Conservation (phyloP, 2,797 vertebrate genomes). For the Nasua narica region DNA sequence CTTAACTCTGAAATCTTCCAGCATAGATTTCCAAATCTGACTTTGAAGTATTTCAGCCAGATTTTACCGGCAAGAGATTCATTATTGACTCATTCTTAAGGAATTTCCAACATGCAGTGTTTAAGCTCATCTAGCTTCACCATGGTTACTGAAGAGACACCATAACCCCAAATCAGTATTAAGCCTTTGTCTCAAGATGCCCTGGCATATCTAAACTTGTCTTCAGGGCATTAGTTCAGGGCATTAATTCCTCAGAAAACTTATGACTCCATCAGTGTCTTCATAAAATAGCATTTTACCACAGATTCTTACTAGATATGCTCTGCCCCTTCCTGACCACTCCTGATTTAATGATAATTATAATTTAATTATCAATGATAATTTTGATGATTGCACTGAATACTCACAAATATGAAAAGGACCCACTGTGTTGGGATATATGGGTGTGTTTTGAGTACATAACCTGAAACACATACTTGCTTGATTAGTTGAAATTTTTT, state of each 20-base stretch:
- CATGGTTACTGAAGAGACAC: slow-evolving; percentile 67
- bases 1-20: slow-evolving; percentile 10
- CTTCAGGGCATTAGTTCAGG: slow-evolving; percentile 52
- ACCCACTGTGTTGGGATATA: not conserved
- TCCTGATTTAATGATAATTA: too few species aligned
- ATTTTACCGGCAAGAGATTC: slow-evolving; percentile 35
- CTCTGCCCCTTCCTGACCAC: not conserved
- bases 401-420: not conserved
- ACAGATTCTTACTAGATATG: not conserved
- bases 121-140: slow-evolving; percentile 52
- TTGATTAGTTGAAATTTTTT: not conserved
- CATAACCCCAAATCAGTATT: not conserved
- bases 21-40: slow-evolving; percentile 57
- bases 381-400: not conserved
- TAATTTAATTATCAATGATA: not conserved
- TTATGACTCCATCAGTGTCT: not conserved
- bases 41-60: slow-evolving; percentile 42
- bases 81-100: slow-evolving; percentile 62
- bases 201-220: slow-evolving; percentile 66
- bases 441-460: not conserved
- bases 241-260: slow-evolving; percentile 44
- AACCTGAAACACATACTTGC: not conserved
- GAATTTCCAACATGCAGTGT: slow-evolving; percentile 56
- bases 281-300: not conserved
- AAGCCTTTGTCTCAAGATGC: slow-evolving; percentile 44